Evolutionary conservation across 2,888 invertebrate genomes (phyloP), one percentile per base, ranked within the genome.

Genomic region (Esperia sulphurella): DNA sequence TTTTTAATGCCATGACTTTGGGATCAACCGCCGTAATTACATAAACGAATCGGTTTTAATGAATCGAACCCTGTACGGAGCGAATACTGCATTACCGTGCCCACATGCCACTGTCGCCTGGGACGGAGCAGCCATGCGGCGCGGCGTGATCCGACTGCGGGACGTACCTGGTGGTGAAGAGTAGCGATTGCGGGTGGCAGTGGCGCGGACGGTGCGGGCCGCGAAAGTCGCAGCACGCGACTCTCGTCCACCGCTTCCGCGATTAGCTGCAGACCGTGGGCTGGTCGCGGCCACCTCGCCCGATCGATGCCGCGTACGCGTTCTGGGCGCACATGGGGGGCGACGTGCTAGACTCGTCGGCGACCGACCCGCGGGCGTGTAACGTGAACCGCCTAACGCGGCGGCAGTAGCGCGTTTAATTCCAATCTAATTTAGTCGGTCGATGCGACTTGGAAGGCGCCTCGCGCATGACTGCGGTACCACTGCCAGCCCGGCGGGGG

Each of bases 391-490:
- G 71, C 70, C 73, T 75, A 71, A 74, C 70, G 74, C 79, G 75
- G 83, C 90, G 75, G 73, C 80, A 75, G 79, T 83, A 75, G 86
- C 83, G 83, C 81, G 72, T 76, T 66, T 75, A 78, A 65, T 71
- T 65, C 66, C 58, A 66, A 65, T 68, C 63, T 61, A 58, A 61
- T 65, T 54, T 48, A 52, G 54, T 63, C 68, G 81, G 82, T 77
- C 79, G 83, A 79, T 82, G 83, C 76, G 75, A 71, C 71, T 63
- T 64, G 72, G 59, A 58, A 57, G 59, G 61, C 69, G 58, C 67
- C 69, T 67, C 79, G 84, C 84, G 84, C 85, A 83, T 77, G 79
- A 74, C 79, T 79, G 71, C 60, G 63, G 68, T 65, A 67, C 61
- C 60, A 67, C 68, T 61, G 71, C 65, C 74, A 74, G 72, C 64